Base-by-base conservation (phyloP, 2,113 vertebrate species). In the Chamaetylas fuelleborni region DNA sequence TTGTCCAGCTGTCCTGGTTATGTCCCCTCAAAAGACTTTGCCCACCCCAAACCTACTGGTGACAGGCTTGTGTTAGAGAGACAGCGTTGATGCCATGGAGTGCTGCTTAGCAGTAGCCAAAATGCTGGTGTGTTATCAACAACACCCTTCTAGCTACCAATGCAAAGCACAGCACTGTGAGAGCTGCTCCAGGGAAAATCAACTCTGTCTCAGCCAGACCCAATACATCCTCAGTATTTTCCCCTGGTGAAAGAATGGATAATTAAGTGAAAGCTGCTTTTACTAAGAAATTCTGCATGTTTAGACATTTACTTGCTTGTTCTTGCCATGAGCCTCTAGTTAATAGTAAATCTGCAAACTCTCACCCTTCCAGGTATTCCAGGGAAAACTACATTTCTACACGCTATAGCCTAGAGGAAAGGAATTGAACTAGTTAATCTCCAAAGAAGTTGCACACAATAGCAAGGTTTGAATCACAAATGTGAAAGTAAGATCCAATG, bases 251-350 rank as follows among this genome's bases (percentile, higher is more conserved):
- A 95, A 84, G 29, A 86, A 81, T 7, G 8, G 12, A 42, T 62
- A 70, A 81, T 64, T 71, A 91, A 87, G 53, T 16, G 47, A 85
- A 95, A 91, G 43, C 11, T 64, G 48, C 19, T 67, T 79, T 88
- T 76, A 69, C 73, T 73, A 33, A 42, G 64, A 77, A 81, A 86
- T 31, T 45, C 47, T 36, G 20, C 17, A 42, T 22, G 57, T 84
- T 93, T 26, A 70, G 60, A 48, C n/a, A 7, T 56, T 81, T 74
- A 80, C 38, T 50, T 90, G 48, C 36, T 83, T 71, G 79, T n/a
- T 86, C 64, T 83, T 70, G 72, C 38, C 51, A 42, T 20, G 0
- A 91, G 17, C 29, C 10, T 60, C 51, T 70, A 76, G 23, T 38
- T 67, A 72, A 88, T 13, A 40, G 36, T 14, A 88, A 66, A 74